phyloP scores from a whole-genome alignment of 2,113 vertebrate species.

The Patagioenas fasciata region DNA sequence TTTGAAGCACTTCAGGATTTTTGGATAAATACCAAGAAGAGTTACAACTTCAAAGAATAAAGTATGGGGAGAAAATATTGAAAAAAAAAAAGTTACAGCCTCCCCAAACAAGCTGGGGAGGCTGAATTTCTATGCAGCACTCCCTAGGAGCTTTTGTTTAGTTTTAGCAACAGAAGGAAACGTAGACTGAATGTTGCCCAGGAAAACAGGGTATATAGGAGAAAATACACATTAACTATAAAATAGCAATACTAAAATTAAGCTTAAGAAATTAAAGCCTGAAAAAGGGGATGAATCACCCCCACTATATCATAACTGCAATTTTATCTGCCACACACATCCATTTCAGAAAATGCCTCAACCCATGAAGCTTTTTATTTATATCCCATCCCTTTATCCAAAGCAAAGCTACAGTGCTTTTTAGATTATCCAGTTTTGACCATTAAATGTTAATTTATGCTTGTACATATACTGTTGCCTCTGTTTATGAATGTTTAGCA shows the following conservation, averaged over 20 bases:
- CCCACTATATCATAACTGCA: not conserved
- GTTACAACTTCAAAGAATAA: not conserved
- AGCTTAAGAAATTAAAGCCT: not conserved
- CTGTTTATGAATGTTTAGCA: not conserved
- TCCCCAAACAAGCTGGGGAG: not conserved
- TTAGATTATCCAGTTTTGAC: not conserved
- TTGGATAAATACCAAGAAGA: not conserved
- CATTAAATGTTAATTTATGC: not conserved
- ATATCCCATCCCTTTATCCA: not conserved
- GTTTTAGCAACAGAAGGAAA: not conserved
- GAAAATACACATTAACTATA: not conserved
- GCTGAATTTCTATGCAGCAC: not conserved
- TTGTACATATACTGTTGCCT: not conserved
- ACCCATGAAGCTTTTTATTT: not conserved
- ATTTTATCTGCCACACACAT: not conserved
- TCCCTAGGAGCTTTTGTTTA: not conserved
- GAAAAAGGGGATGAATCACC: not conserved
- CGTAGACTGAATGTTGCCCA: not conserved
- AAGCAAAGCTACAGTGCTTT: not conserved
- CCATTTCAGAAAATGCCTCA: not conserved
- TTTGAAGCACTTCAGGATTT: not conserved
- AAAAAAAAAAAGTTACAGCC: not conserved
- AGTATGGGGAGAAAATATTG: not conserved
- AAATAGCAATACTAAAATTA: not conserved
- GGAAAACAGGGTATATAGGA: not conserved